Evolutionary conservation across 2,113 vertebrate genomes (phyloP).

Genomic region (Takifugu flavidus): DNA sequence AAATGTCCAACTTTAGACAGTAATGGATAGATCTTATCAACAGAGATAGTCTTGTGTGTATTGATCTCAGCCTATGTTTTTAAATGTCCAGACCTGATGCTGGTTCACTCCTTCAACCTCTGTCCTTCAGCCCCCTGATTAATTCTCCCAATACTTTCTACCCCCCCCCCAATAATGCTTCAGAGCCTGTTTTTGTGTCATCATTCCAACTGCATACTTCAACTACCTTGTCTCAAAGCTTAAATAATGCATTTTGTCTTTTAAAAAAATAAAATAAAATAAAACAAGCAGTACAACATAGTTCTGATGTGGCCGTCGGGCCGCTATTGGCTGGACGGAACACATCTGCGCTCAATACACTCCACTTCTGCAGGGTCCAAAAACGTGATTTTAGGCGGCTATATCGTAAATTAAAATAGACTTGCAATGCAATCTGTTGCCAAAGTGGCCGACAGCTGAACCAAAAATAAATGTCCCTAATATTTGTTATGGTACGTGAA

Average conservation of each 20-base stretch:
- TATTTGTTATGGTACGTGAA: constrained; percentile 66
- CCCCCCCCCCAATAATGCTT: constrained; percentile 60
- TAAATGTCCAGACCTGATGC: constrained; percentile 61
- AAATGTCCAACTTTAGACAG: constrained; percentile 56
- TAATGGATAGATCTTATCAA: constrained; percentile 69
- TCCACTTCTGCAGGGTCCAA: constrained; percentile 43
- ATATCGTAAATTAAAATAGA: constrained; percentile 58
- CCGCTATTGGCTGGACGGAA: constrained; percentile 19
- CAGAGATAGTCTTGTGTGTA: constrained; percentile 57
- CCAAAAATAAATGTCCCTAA: constrained; percentile 57
- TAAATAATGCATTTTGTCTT: constrained; percentile 43
- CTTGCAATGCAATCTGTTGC: constrained; percentile 53
- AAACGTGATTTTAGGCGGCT: constrained; percentile 53
- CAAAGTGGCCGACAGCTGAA: constrained; percentile 36
- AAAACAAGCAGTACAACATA: not conserved
- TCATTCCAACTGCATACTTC: constrained; percentile 57
- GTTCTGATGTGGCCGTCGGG: constrained; percentile 23
- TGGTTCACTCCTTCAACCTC: constrained; percentile 65
- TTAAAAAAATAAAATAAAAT: constrained; percentile 11
- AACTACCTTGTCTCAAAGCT: constrained; percentile 58
- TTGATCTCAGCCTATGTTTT: constrained; percentile 68
- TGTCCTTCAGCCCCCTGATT: constrained; percentile 66
- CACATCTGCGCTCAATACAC: constrained; percentile 41
- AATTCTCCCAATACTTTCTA: constrained; percentile 57
- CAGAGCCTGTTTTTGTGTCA: constrained; percentile 25